Evolutionary conservation across 2,888 invertebrate species (phyloP).

Genomic region (Caenorhabditis plicata): DNA sequence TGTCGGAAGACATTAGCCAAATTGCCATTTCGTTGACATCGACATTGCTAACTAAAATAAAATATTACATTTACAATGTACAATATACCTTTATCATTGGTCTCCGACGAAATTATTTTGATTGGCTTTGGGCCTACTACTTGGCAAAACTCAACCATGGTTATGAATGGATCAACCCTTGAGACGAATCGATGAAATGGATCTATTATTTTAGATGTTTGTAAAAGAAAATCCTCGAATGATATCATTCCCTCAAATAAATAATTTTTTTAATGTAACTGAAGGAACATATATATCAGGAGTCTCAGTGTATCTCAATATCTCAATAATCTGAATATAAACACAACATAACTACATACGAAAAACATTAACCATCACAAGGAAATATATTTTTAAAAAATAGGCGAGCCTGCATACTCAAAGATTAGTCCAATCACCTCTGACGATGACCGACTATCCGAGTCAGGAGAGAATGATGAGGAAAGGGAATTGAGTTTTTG

Average conservation of each 20-base stretch:
- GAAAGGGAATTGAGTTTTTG: too few relatives aligned
- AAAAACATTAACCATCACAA: too few relatives aligned
- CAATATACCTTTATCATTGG: conserved; percentile 12
- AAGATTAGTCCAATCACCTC: too few relatives aligned
- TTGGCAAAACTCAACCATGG: conserved; percentile 61
- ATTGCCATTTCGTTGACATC: conserved; percentile 54
- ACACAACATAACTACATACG: too few relatives aligned
- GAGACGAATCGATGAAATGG: conserved; percentile 42
- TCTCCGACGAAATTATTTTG: conserved; percentile 23
- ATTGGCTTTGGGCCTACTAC: conserved; percentile 55
- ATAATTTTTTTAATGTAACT: too few relatives aligned
- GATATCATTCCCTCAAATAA: conserved; percentile 21
- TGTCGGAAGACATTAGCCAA: conserved; percentile 62
- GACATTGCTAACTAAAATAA: conserved; percentile 25
- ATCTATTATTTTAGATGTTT: conserved; percentile 34
- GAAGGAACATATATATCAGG: too few relatives aligned
- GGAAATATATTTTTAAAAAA: too few relatives aligned
- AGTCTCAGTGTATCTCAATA: too few relatives aligned
- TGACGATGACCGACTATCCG: too few relatives aligned
- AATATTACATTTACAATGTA: conserved; percentile 2
- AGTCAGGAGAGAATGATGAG: too few relatives aligned
- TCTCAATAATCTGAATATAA: too few relatives aligned
- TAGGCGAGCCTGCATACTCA: too few relatives aligned
- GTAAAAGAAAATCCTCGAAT: conserved; percentile 32
- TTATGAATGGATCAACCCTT: conserved; percentile 41